A percentile compares a stretch with the other conserved stretches of the same genome.
Conservation (phyloP, 2,797 vertebrate genomes). For the Halcyon badia region DNA sequence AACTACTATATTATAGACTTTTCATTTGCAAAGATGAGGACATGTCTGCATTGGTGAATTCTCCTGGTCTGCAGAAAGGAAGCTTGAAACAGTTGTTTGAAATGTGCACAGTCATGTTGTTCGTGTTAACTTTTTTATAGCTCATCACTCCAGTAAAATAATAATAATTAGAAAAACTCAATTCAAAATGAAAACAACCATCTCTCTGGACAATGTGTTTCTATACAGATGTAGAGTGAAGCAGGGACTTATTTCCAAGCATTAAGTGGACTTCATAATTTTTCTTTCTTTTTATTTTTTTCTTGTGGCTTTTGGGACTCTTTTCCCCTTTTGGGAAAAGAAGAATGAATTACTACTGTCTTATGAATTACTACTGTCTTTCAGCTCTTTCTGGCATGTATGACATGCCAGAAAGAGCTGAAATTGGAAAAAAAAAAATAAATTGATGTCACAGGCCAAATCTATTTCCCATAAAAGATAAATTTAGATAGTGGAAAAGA, state of each 20-base stretch:
- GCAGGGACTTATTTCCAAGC: rapidly evolving
- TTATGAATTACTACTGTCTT: not conserved
- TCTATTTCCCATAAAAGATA: not conserved
- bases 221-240: not conserved
- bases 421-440: not conserved
- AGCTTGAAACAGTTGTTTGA: not conserved
- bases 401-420: not conserved
- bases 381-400: not conserved
- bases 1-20: not conserved
- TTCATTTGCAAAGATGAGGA: not conserved
- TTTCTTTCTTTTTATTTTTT: not conserved
- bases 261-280: not conserved
- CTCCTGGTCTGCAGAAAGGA: not conserved
- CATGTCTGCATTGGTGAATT: not conserved
- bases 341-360: not conserved
- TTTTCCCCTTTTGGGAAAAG: not conserved
- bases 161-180: not conserved
- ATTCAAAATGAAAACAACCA: not conserved
- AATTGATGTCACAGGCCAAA: not conserved
- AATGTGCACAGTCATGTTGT: not conserved
- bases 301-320: not conserved
- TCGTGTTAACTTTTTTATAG: not conserved
- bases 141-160: not conserved
- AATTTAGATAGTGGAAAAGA: not conserved
- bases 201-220: not conserved